Percentiles rank a stretch among this genome's conserved stretches.
Evolutionary conservation across 1,140 invertebrate species (phyloP).

Genomic region (Trichonephila inaurata): DNA sequence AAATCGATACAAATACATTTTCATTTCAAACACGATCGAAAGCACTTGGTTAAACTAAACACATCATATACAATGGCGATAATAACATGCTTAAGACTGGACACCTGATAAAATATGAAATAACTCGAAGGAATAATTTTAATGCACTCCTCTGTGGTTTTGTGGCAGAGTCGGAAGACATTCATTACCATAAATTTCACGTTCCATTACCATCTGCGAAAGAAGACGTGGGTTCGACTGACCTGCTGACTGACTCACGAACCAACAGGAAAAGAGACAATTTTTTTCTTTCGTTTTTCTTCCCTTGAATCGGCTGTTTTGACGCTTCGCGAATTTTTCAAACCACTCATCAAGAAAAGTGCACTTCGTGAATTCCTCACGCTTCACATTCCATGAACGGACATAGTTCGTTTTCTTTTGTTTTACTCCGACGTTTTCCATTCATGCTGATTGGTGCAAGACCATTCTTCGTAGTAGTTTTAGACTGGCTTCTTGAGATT

Average conservation of each 20-base stretch:
- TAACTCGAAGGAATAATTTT: not conserved
- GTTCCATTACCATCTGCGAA: slow-evolving; percentile 32
- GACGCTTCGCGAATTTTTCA: not conserved
- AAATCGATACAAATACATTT: too few species aligned
- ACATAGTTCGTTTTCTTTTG: not conserved
- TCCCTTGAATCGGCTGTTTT: not conserved
- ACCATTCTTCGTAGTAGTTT: not conserved
- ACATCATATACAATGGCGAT: not conserved
- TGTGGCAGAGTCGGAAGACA: slow-evolving; percentile 11
- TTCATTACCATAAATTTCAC: slow-evolving; percentile 49
- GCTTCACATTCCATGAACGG: not conserved
- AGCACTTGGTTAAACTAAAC: not conserved
- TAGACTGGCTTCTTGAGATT: not conserved
- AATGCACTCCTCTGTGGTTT: not conserved
- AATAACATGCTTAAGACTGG: not conserved
- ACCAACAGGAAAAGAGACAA: slow-evolving; percentile 5
- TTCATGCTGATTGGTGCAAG: not conserved
- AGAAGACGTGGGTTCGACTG: slow-evolving; percentile 32
- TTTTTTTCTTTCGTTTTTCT: slow-evolving; percentile 1
- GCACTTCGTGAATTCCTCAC: not conserved
- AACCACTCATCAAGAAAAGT: slow-evolving; percentile 25
- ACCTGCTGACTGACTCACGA: slow-evolving; percentile 54
- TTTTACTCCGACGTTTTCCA: not conserved
- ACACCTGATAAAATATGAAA: slow-evolving; percentile 16
- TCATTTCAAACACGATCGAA: too few species aligned